These are phyloP conservation scores for Chrysodeixis includens DNA, from an alignment of 2,888 invertebrate genomes.

Conservation along the genomic window DNA sequence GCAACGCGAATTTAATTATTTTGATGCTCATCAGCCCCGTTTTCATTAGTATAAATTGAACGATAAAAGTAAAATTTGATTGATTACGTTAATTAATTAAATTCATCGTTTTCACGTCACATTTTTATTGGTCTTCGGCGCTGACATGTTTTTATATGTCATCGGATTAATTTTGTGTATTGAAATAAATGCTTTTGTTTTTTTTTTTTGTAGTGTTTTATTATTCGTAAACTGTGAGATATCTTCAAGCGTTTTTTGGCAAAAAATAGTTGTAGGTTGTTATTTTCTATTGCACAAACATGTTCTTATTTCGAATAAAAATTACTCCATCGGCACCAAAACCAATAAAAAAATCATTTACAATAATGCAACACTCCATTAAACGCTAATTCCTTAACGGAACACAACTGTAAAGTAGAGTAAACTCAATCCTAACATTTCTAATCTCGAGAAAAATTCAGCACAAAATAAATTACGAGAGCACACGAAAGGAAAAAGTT, in stretches of 20 bases:
- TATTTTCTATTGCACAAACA: too few relatives aligned
- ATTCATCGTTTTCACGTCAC: slow-evolving; percentile 31
- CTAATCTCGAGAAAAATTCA: slow-evolving; percentile 59
- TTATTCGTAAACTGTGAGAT: too few relatives aligned
- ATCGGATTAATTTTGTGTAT: background rate
- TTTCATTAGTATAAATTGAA: slow-evolving; percentile 42
- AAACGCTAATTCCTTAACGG: background rate
- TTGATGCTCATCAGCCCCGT: slow-evolving; percentile 23
- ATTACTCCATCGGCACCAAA: too few relatives aligned
- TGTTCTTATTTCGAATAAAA: too few relatives aligned
- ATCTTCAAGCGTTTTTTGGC: too few relatives aligned
- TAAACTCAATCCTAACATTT: slow-evolving; percentile 41
- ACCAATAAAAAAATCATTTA: background rate
- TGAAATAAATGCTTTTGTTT: background rate
- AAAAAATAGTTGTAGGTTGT: too few relatives aligned
- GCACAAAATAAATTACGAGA: slow-evolving; percentile 61
- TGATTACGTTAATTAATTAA: slow-evolving; percentile 42
- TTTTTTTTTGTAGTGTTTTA: background rate
- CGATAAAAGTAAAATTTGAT: slow-evolving; percentile 47
- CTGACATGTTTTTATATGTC: slow-evolving; percentile 12
- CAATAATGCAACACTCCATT: background rate
- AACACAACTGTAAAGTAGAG: slow-evolving; percentile 11
- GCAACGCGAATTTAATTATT: slow-evolving; percentile 30
- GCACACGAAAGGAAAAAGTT: slow-evolving; percentile 62
- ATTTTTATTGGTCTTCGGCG: slow-evolving; percentile 24